These are phyloP conservation scores for Macropis europaea DNA, from an alignment of 2,888 invertebrate genomes.

Conservation along the genomic window DNA sequence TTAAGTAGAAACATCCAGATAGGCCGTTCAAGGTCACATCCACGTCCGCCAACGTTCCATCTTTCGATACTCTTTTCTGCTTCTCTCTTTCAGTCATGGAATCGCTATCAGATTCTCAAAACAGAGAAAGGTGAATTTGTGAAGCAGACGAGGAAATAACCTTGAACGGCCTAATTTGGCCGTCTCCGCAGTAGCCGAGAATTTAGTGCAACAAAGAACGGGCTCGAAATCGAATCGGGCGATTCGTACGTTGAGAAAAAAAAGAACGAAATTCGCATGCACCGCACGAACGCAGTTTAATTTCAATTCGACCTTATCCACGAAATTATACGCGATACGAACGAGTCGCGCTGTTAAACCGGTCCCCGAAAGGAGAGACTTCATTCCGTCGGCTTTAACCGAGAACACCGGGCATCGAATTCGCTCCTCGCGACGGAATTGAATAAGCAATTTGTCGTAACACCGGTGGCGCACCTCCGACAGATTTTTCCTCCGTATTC, in stretches of 20 bases:
- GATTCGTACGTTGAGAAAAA: neutral
- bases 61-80: too few species aligned
- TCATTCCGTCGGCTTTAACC: neutral
- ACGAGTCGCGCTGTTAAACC: constrained; percentile 7
- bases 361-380: neutral
- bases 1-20: too few species aligned
- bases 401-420: constrained; percentile 23
- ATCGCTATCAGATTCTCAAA: too few species aligned
- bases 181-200: too few species aligned
- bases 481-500: constrained; percentile 11
- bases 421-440: constrained; percentile 7
- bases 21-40: too few species aligned
- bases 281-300: constrained; percentile 10
- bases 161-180: too few species aligned
- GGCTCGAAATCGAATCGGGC: too few species aligned
- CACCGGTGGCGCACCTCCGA: neutral
- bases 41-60: too few species aligned
- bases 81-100: too few species aligned
- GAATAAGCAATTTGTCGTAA: constrained; percentile 40
- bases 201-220: too few species aligned
- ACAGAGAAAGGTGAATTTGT: too few species aligned
- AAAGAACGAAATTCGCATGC: neutral
- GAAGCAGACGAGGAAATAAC: too few species aligned
- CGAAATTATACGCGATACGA: constrained; percentile 23
- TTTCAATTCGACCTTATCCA: constrained; percentile 9